These are phyloP conservation scores for Collichthys lucidus DNA, from an alignment of 2,113 vertebrate genomes.

Conservation along the genomic window DNA sequence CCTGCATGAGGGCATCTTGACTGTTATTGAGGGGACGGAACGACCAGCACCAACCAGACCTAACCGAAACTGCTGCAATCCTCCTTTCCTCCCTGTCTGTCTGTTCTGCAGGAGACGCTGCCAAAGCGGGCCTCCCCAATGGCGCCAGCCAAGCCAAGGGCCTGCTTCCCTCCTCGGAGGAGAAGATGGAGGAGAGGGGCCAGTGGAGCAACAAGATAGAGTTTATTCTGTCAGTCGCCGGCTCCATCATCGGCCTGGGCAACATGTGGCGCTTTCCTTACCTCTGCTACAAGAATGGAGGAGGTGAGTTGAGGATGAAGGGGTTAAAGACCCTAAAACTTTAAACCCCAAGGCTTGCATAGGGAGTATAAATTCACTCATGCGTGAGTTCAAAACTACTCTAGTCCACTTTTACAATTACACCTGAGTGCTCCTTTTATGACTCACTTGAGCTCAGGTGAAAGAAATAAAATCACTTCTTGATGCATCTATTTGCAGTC, in stretches of 20 bases:
- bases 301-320: conserved; percentile 84
- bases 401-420: not conserved
- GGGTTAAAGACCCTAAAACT: not conserved
- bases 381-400: not conserved
- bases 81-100: not conserved
- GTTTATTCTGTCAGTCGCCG: conserved; percentile 90
- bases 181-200: conserved; percentile 86
- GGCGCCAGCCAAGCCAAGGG: conserved; percentile 75
- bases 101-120: conserved; percentile 77
- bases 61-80: not conserved
- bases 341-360: not conserved
- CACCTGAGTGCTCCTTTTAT: not conserved
- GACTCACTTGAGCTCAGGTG: not conserved
- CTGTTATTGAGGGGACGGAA: not conserved
- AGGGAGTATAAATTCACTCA: not conserved
- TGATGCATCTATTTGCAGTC: not conserved
- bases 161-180: conserved; percentile 71
- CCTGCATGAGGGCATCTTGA: not conserved
- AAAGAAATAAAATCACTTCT: not conserved
- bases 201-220: conserved; percentile 95
- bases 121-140: conserved; percentile 81
- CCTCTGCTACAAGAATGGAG: conserved; percentile 96
- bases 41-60: no score
- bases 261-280: conserved; percentile 97
- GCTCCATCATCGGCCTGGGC: conserved; percentile 93